These are phyloP conservation scores for Furcifer pardalis DNA, from an alignment of 2,797 vertebrate species.

Conservation along the genomic window DNA sequence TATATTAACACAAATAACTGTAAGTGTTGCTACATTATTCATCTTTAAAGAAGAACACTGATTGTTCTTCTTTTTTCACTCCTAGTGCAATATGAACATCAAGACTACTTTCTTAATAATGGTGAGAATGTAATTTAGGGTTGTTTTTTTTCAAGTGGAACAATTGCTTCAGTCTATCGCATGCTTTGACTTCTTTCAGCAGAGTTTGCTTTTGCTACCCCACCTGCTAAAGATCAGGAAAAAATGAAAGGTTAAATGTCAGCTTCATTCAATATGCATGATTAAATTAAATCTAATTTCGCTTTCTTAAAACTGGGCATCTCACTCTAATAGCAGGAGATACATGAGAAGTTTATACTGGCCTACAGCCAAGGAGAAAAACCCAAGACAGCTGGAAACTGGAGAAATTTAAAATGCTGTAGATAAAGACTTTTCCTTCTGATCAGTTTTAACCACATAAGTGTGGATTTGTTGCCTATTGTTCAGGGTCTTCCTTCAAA, in stretches of 20 bases:
- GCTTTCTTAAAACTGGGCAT: slow-evolving; percentile 49
- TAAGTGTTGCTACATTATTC: slow-evolving; percentile 32
- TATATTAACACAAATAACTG: not conserved
- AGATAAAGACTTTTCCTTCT: not conserved
- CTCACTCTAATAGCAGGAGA: slow-evolving; percentile 55
- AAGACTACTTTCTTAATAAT: not conserved
- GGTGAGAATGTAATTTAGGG: not conserved
- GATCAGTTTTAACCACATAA: not conserved
- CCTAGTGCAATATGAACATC: slow-evolving; percentile 21
- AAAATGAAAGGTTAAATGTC: slow-evolving; percentile 56
- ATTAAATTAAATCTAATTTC: slow-evolving; percentile 25
- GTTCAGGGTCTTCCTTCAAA: not conserved
- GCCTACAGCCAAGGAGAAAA: slow-evolving; percentile 58
- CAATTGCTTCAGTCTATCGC: slow-evolving; percentile 12
- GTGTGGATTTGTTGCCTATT: not conserved
- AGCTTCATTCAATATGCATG: slow-evolving; percentile 36
- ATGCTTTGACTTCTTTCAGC: slow-evolving; percentile 57
- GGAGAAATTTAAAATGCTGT: slow-evolving; percentile 59
- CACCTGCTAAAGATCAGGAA: slow-evolving; percentile 57
- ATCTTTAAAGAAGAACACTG: slow-evolving; percentile 34
- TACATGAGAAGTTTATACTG: slow-evolving; percentile 63
- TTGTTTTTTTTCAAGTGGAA: not conserved
- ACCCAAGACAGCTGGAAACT: slow-evolving; percentile 63
- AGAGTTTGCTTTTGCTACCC: slow-evolving; percentile 47
- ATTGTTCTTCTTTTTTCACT: slow-evolving; percentile 41